Base-by-base conservation (phyloP, 2,797 vertebrate genomes). In the Avahi laniger region DNA sequence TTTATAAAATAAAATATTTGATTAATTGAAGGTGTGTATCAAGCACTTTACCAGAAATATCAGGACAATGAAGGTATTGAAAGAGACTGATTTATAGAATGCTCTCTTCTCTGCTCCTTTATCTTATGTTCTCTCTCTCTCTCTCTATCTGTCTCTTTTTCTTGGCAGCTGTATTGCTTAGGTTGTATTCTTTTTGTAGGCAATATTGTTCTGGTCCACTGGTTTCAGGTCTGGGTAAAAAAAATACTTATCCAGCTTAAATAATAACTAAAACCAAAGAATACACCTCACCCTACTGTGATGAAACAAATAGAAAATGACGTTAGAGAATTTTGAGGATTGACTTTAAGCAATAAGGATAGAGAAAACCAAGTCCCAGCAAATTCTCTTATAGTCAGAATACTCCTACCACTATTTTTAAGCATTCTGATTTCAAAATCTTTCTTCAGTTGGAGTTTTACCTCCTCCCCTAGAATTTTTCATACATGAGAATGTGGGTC, bases 241-340 rank as follows among this genome's bases (percentile, higher is more conserved):
- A 98, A 98, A 97, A 97, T 95, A 96, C 98, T 98, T 97, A 98
- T 98, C 96, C 97, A 98, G 97, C 93, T 97, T 94, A 97, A 98
- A 98, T 98, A 99, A 99, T 98, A 98, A 85, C 96, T 98, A 97
- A 84, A 98, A 98, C 93, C 85, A 97, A 98, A 98, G 92, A 97
- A 96, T 97, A 94, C 98, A 94, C 98, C 98, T 99, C 97, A 95
- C 94, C 94, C 93, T 96, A 96, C 83, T 98, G 86, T 70, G 96
- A 97, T 98, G 97, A 91, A 97, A 85, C 91, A 95, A 93, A 96
- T 95, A 96, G 95, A 97, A 98, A 98, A 98, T 98, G 97, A 98
- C 97, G 97, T 89, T 97, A 63, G 96, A 97, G 97, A 81, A 98
- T 94, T 98, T 80, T 96, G 94, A 46, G 43, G 65, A 83, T 79